Percentiles rank a stretch among this genome's conserved stretches.
phyloP scores from a whole-genome alignment of 2,888 invertebrate species.

The Drosophila affinis region DNA sequence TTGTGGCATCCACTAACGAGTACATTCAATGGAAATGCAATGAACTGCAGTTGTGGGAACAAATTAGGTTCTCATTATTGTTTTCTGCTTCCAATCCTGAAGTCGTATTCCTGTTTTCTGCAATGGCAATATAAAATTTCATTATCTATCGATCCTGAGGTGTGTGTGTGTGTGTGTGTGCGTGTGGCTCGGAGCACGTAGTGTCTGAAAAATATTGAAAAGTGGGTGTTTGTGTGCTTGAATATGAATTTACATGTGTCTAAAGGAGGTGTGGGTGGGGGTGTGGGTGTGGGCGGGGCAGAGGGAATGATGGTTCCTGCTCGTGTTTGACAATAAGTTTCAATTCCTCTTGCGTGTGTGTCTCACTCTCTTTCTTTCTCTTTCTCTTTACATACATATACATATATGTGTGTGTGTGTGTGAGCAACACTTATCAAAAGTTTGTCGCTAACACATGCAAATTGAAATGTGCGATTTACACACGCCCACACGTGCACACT shows the following conservation, averaged over 20 bases:
- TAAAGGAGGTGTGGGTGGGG: not conserved
- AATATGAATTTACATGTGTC: slow-evolving; percentile 26
- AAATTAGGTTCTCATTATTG: not conserved
- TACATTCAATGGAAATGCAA: no score
- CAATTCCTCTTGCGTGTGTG: slow-evolving; percentile 49
- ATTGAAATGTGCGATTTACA: slow-evolving; percentile 76
- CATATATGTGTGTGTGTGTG: slow-evolving; percentile 25
- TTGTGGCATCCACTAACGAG: no score
- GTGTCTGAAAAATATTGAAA: slow-evolving; percentile 51
- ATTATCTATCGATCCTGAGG: slow-evolving; percentile 26
- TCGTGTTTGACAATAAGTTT: slow-evolving; percentile 75
- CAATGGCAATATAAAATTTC: slow-evolving; percentile 11
- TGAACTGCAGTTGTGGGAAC: not conserved
- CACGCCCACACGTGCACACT: slow-evolving; percentile 25
- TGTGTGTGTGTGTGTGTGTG: slow-evolving; percentile 3
- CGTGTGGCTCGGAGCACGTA: slow-evolving; percentile 28
- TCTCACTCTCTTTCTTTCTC: slow-evolving; percentile 2
- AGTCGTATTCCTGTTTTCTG: no score
- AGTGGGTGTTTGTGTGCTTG: slow-evolving; percentile 18
- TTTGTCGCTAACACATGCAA: slow-evolving; percentile 79
- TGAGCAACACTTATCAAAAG: slow-evolving; percentile 78
- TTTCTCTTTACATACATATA: no score
- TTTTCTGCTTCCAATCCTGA: no score
- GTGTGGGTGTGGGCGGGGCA: not conserved
- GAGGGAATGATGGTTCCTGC: slow-evolving; percentile 35